These are phyloP conservation scores for Imbricaverruca yamaguchii DNA, from an alignment of 2,888 invertebrate genomes.

Conservation along the genomic window DNA sequence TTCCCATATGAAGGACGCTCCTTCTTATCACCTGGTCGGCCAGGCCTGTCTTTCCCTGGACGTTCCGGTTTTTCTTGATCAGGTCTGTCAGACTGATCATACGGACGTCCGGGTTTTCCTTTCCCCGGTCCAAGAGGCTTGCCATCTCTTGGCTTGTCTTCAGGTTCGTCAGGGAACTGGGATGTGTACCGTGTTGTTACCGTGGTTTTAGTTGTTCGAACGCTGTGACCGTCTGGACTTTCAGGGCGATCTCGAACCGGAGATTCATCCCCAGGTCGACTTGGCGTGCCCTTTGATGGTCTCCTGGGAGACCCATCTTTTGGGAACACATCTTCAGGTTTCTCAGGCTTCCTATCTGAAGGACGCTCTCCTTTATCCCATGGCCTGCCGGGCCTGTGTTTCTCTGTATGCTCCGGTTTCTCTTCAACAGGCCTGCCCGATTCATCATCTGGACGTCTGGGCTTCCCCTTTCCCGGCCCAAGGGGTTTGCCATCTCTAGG, in stretches of 20 bases:
- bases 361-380: neutral
- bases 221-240: neutral
- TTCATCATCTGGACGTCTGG: neutral
- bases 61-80: neutral
- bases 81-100: neutral
- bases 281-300: neutral
- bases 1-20: neutral
- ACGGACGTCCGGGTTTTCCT: too few relatives aligned
- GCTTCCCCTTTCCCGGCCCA: neutral
- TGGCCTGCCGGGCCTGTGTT: neutral
- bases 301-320: neutral
- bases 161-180: neutral
- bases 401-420: neutral
- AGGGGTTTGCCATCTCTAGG: neutral
- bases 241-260: neutral
- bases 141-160: neutral
- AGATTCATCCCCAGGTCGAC: neutral
- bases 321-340: neutral
- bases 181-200: neutral
- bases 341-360: neutral
- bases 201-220: neutral
- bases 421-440: neutral
- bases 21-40: neutral
- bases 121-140: neutral
- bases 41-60: neutral